phyloP scores from a whole-genome alignment of 2,797 vertebrate genomes.

The Lagocephalus sceleratus region DNA sequence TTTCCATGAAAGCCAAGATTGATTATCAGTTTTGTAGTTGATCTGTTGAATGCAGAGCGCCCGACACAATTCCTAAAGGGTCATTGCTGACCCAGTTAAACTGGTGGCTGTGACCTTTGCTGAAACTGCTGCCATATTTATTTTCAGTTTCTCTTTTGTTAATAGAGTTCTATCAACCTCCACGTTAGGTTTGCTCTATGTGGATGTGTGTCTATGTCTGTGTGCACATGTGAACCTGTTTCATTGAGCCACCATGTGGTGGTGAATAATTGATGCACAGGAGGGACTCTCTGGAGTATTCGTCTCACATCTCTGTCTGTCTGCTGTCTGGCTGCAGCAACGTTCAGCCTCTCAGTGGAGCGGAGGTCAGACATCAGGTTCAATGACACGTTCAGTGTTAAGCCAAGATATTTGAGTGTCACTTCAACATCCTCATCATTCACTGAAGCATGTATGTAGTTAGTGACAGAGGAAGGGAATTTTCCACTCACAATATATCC shows the following conservation, averaged over 20 bases:
- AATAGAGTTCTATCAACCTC: no score
- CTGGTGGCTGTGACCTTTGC: conserved; percentile 5
- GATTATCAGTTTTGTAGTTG: neutral
- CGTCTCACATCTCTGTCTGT: conserved; percentile 32
- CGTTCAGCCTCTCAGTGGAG: conserved; percentile 18
- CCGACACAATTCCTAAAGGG: conserved; percentile 1
- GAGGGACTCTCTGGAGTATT: conserved; percentile 46
- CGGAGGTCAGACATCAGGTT: conserved; percentile 17
- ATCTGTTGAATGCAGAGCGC: neutral
- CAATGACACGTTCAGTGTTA: conserved; percentile 7
- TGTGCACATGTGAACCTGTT: conserved; percentile 17
- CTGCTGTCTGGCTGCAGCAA: conserved; percentile 35
- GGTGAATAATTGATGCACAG: conserved; percentile 70
- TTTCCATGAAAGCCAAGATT: neutral
- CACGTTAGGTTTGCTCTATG: no score
- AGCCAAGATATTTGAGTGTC: no score
- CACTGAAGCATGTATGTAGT: neutral
- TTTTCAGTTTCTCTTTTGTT: no score
- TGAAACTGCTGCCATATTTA: no score
- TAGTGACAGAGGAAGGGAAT: neutral
- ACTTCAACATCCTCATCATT: neutral
- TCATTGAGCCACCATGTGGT: conserved; percentile 30
- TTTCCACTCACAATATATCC: conserved; percentile 18
- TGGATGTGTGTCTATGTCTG: conserved; percentile 2
- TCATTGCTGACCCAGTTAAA: conserved; percentile 27